Percentiles rank a stretch among this genome's conserved stretches.
Conservation (phyloP, 2,888 invertebrate genomes). For the Drosophila monieri region DNA sequence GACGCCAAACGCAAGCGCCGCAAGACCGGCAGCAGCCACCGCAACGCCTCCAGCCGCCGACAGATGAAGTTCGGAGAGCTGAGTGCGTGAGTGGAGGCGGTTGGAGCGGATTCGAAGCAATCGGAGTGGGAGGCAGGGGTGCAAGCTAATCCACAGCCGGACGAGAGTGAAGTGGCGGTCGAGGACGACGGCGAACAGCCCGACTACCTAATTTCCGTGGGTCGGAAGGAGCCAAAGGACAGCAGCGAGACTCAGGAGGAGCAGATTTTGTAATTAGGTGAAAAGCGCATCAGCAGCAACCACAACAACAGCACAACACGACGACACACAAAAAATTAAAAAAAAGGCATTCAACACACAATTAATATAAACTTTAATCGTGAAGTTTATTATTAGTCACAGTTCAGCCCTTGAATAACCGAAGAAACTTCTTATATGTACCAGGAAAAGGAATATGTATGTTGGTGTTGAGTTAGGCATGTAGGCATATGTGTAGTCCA, state of each 20-base stretch:
- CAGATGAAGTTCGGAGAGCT: constrained; percentile 73
- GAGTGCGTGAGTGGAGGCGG: constrained; percentile 76
- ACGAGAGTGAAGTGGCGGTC: constrained; percentile 47
- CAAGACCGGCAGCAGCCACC: constrained; percentile 90
- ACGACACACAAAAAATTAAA: constrained; percentile 6
- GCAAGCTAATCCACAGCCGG: constrained; percentile 21
- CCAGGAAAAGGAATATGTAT: constrained; percentile 46
- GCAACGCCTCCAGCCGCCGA: constrained; percentile 86
- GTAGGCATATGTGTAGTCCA: constrained; percentile 69
- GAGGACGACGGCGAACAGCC: constrained; percentile 59
- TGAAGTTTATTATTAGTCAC: constrained; percentile 70
- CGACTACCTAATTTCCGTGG: constrained; percentile 69
- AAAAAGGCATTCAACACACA: constrained; percentile 33
- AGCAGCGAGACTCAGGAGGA: constrained; percentile 57
- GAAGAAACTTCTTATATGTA: constrained; percentile 37
- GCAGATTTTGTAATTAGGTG: constrained; percentile 75
- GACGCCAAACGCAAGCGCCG: constrained; percentile 92
- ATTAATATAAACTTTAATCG: constrained; percentile 67
- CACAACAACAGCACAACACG: constrained; percentile 31
- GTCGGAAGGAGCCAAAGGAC: constrained; percentile 41
- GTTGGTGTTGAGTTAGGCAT: constrained; percentile 71
- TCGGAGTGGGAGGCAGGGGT: constrained; percentile 8
- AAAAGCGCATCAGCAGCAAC: constrained; percentile 52
- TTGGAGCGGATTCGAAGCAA: constrained; percentile 10
- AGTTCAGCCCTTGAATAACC: constrained; percentile 30